Conservation (phyloP, 2,113 vertebrate genomes). For the Abramis brama region DNA sequence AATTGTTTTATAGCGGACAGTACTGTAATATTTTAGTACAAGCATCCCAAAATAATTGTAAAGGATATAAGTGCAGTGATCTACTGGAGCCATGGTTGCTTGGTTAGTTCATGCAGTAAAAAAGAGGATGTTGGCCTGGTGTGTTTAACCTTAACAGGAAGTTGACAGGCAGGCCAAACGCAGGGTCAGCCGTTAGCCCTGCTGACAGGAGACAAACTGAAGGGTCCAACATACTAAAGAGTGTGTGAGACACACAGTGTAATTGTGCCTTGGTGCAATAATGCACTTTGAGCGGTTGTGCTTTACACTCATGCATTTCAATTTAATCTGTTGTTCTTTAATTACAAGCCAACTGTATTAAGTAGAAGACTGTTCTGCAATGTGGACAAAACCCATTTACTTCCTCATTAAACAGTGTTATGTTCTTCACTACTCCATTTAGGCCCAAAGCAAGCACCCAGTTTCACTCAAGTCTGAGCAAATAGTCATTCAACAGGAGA, state of each 20-base stretch:
- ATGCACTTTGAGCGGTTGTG: conserved; percentile 1
- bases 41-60: background rate
- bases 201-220: conserved; percentile 46
- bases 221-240: conserved; percentile 24
- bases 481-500: conserved; percentile 31
- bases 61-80: background rate
- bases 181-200: conserved; percentile 44
- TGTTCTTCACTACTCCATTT: background rate
- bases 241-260: conserved; percentile 8
- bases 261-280: conserved; percentile 18
- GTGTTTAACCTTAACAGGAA: conserved; percentile 56
- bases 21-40: background rate
- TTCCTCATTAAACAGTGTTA: conserved; percentile 3
- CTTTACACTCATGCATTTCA: conserved; percentile 12
- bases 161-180: conserved; percentile 53
- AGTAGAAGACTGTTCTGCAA: conserved; percentile 18
- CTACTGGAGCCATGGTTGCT: background rate
- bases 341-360: conserved; percentile 29
- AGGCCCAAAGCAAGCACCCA: background rate
- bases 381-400: conserved; percentile 28
- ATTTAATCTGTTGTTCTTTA: conserved; percentile 24
- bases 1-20: background rate
- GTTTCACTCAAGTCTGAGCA: background rate
- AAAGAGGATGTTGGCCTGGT: conserved; percentile 27
- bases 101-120: conserved; percentile 28